These are phyloP conservation scores for Panulirus ornatus DNA, from an alignment of 1,140 invertebrate genomes.

Conservation along the genomic window DNA sequence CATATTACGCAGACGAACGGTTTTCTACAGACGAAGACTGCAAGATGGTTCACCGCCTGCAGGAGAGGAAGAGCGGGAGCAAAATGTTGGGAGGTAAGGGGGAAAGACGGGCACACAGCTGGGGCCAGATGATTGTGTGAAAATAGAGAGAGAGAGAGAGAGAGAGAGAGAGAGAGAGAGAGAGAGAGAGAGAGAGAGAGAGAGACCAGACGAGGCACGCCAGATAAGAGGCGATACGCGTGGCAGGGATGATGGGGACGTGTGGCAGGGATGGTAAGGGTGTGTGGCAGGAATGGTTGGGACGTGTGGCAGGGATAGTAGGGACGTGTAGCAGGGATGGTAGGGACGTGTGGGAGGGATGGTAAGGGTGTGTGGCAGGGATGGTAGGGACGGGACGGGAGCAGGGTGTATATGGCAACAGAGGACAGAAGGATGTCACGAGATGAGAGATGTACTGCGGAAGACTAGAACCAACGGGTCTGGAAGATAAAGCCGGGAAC, in stretches of 20 bases:
- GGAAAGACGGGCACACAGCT: not conserved
- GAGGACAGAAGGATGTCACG: too few relatives aligned
- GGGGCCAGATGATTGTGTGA: not conserved
- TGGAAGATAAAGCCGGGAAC: too few relatives aligned
- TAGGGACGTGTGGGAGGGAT: not conserved
- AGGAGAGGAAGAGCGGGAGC: not conserved
- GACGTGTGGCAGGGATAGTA: not conserved
- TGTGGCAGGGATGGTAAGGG: too few relatives aligned
- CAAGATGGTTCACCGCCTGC: too few relatives aligned
- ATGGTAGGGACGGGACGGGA: too few relatives aligned
- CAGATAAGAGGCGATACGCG: not conserved
- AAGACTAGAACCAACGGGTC: too few relatives aligned
- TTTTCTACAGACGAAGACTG: too few relatives aligned
- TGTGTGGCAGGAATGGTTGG: not conserved
- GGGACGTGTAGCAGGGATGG: not conserved
- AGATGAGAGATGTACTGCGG: too few relatives aligned
- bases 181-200: slow-evolving; percentile 15
- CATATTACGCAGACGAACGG: too few relatives aligned
- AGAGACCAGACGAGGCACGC: too few relatives aligned
- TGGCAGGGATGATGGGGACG: not conserved
- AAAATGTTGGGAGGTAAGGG: not conserved
- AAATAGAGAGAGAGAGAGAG: too few relatives aligned
- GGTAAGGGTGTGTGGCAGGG: not conserved
- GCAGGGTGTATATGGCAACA: too few relatives aligned
- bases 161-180: slow-evolving; percentile 8